Evolutionary conservation across 2,888 invertebrate species (phyloP).

Genomic region (Hirudinaria manillensis): DNA sequence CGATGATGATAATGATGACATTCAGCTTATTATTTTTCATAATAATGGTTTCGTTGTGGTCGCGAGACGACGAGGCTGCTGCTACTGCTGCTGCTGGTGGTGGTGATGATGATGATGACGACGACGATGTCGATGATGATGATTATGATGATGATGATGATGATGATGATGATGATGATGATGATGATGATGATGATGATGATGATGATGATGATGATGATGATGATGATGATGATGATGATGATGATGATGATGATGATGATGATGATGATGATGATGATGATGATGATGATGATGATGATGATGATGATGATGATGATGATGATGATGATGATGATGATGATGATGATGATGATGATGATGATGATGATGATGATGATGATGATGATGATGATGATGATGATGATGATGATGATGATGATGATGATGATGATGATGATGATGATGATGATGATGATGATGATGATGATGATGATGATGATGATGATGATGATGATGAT

Average conservation of each 20-base stretch:
- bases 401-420: conserved; percentile 1
- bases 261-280: conserved; percentile 27
- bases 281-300: conserved; percentile 29
- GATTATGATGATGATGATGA: conserved; percentile 26
- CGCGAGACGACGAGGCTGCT: background rate
- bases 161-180: conserved; percentile 31
- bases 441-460: conserved; percentile 11
- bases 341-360: conserved; percentile 26
- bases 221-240: background rate
- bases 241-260: conserved; percentile 15
- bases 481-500: conserved; percentile 25
- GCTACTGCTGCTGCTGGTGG: no score
- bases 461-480: conserved; percentile 26
- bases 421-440: background rate
- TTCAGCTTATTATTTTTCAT: no score
- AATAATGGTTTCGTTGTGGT: no score
- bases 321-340: conserved; percentile 28
- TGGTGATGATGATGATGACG: conserved; percentile 17
- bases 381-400: conserved; percentile 29
- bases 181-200: conserved; percentile 28
- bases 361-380: conserved; percentile 23
- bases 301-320: conserved; percentile 28
- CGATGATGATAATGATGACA: no score
- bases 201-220: background rate
- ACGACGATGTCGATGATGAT: conserved; percentile 19